These are phyloP conservation scores for Mustelus asterias DNA, from an alignment of 2,113 vertebrate genomes.

Conservation along the genomic window DNA sequence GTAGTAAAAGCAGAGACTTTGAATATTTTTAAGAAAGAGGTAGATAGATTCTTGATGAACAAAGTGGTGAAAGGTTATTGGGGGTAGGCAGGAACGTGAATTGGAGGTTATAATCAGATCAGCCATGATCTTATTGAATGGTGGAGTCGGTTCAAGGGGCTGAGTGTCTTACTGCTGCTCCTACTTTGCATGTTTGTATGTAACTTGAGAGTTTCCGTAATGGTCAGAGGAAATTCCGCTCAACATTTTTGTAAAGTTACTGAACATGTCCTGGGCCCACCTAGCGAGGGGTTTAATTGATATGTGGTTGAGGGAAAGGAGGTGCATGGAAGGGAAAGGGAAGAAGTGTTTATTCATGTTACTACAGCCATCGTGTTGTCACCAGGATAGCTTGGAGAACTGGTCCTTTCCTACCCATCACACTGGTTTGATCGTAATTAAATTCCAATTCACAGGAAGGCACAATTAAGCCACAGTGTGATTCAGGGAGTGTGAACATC, in stretches of 20 bases:
- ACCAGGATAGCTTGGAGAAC: not conserved
- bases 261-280: not conserved
- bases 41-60: too few species aligned
- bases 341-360: not conserved
- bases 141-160: too few species aligned
- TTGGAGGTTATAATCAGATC: too few species aligned
- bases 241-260: not conserved
- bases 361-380: not conserved
- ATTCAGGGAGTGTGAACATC: not conserved
- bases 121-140: too few species aligned
- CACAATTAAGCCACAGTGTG: not conserved
- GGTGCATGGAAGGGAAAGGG: not conserved
- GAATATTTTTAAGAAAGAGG: too few species aligned
- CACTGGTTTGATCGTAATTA: not conserved
- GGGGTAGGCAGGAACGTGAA: too few species aligned
- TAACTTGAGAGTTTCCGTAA: not conserved
- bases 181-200: too few species aligned
- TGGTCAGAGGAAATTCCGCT: not conserved
- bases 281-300: not conserved
- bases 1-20: too few species aligned
- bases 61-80: too few species aligned
- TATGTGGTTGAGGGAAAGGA: not conserved
- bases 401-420: not conserved
- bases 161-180: too few species aligned
- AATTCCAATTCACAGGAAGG: not conserved